These are phyloP conservation scores for Itoplectis maculator DNA, from an alignment of 2,888 invertebrate genomes.

Conservation along the genomic window DNA sequence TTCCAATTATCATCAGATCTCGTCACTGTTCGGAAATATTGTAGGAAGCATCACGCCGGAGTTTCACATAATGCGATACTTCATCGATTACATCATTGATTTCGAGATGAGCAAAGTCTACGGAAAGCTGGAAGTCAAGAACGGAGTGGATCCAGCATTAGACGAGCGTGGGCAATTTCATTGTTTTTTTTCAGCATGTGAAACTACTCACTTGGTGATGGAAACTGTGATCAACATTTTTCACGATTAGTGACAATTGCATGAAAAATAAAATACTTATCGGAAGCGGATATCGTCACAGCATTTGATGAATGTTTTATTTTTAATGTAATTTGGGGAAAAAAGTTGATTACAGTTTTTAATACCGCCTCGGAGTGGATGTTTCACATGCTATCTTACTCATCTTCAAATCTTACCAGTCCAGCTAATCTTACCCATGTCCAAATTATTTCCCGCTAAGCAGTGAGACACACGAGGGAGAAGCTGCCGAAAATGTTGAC, in stretches of 20 bases:
- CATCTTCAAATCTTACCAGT: too few species aligned
- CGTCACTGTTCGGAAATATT: constrained; percentile 78
- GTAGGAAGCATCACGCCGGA: constrained; percentile 83
- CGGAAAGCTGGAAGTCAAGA: constrained; percentile 90
- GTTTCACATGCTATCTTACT: too few species aligned
- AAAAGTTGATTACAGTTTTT: too few species aligned
- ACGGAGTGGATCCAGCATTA: constrained; percentile 90
- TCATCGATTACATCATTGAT: constrained; percentile 91
- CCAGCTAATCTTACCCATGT: neutral
- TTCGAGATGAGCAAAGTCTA: constrained; percentile 87
- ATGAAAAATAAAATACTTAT: too few species aligned
- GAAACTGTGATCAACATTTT: too few species aligned
- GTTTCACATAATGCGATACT: constrained; percentile 87
- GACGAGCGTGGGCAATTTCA: constrained; percentile 88
- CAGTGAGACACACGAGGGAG: constrained; percentile 90
- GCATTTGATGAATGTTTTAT: too few species aligned
- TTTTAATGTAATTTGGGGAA: too few species aligned
- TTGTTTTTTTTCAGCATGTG: neutral
- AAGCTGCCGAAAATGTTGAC: constrained; percentile 91
- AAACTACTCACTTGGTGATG: too few species aligned
- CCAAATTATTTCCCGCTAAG: neutral
- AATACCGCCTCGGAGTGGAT: too few species aligned
- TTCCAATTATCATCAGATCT: constrained; percentile 62
- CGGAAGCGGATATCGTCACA: too few species aligned
- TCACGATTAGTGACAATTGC: too few species aligned